Conservation (phyloP, 2,797 vertebrate genomes). For the Epinephelus malabaricus region DNA sequence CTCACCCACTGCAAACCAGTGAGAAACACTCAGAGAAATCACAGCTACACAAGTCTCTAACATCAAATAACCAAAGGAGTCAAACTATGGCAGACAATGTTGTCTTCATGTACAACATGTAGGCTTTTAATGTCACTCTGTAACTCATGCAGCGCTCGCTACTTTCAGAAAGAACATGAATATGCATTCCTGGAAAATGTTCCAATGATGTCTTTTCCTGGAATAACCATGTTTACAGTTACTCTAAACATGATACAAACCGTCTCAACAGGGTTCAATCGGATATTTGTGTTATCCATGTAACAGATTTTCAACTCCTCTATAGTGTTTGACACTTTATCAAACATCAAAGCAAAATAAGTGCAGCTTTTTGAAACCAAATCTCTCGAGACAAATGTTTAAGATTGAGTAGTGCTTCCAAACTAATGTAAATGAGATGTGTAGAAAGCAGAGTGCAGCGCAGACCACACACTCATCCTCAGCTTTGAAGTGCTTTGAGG, state of each 20-base stretch:
- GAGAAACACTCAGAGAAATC: not conserved
- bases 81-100: too few relatives aligned
- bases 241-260: not conserved
- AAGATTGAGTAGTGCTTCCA: conserved; percentile 22
- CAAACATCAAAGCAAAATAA: conserved; percentile 39
- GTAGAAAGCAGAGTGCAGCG: conserved; percentile 4
- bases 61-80: not conserved
- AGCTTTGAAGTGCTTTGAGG: conserved; percentile 68
- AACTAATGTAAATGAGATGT: conserved; percentile 29
- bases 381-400: conserved; percentile 21
- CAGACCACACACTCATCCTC: conserved; percentile 27
- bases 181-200: not conserved
- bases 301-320: not conserved
- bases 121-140: too few relatives aligned
- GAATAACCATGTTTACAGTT: not conserved
- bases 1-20: not conserved
- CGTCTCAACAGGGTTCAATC: not conserved
- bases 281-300: not conserved
- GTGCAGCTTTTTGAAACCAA: conserved; percentile 10
- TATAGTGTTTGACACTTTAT: not conserved
- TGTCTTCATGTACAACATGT: too few relatives aligned
- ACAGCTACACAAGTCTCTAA: not conserved
- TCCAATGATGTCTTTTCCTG: not conserved
- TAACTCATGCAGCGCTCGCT: too few relatives aligned
- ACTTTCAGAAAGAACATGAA: not conserved